Evolutionary conservation across 64 coral and sea anemone genomes (phyloP).

Genomic region (Hydrozoanthus tunicans): DNA sequence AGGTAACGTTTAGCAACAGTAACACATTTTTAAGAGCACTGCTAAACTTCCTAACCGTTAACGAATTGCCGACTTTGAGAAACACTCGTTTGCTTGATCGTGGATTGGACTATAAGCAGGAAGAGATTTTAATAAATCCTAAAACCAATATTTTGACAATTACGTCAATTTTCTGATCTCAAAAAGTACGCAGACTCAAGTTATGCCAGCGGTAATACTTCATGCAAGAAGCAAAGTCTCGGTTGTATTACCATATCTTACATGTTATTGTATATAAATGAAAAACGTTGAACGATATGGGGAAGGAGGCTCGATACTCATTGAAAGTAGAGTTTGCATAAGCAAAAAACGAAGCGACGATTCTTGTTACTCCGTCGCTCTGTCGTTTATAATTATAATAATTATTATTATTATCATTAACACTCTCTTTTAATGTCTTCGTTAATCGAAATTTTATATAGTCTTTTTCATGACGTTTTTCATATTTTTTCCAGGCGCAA

Average conservation of each 20-base stretch:
- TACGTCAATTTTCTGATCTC: not conserved
- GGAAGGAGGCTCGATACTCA: too few relatives aligned
- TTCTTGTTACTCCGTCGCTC: too few relatives aligned
- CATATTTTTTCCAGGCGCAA: constrained; percentile 1
- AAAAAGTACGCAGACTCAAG: constrained; percentile 29
- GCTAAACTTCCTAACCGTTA: too few relatives aligned
- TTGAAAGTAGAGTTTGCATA: too few relatives aligned
- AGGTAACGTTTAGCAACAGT: constrained; percentile 56
- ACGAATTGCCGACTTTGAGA: too few relatives aligned
- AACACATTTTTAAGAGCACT: not conserved
- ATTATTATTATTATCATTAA: too few relatives aligned
- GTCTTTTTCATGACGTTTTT: not conserved
- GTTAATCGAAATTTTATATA: too few relatives aligned
- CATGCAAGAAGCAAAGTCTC: not conserved
- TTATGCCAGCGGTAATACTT: constrained; percentile 27
- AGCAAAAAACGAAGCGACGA: too few relatives aligned
- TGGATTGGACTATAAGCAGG: too few relatives aligned
- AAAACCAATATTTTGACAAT: not conserved
- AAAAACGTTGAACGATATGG: not conserved
- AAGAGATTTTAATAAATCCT: not conserved
- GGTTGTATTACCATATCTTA: not conserved
- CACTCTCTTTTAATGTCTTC: too few relatives aligned
- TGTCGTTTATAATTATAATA: too few relatives aligned
- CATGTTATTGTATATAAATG: not conserved
- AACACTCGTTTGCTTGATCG: not conserved